phyloP scores from a whole-genome alignment of 2,113 vertebrate species.

The Myiozetetes cayanensis region DNA sequence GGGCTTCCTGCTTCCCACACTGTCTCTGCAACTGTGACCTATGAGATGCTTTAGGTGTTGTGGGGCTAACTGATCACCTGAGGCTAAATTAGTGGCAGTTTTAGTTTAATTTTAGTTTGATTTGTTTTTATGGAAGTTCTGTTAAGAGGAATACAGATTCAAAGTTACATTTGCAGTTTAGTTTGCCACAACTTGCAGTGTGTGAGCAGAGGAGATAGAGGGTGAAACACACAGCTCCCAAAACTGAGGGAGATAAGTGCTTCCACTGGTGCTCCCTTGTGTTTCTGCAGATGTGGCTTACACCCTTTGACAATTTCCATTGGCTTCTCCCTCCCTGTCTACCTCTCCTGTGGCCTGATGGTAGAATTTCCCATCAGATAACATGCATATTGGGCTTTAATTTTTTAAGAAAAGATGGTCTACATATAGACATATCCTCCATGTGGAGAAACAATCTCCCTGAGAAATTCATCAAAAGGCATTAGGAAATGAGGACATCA shows the following conservation, averaged over 20 bases:
- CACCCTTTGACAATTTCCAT: not conserved
- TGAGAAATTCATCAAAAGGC: slow-evolving; percentile 5
- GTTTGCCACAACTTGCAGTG: not conserved
- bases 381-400: not conserved
- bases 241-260: not conserved
- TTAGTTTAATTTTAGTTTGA: not conserved
- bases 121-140: not conserved
- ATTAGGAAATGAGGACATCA: not conserved
- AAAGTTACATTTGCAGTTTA: not conserved
- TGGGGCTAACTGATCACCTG: not conserved
- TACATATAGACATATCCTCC: not conserved
- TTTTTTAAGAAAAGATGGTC: not conserved
- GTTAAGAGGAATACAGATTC: not conserved
- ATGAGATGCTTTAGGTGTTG: not conserved
- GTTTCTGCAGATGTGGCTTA: not conserved
- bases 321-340: not conserved
- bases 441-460: not conserved
- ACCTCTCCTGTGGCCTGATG: not conserved
- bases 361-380: not conserved
- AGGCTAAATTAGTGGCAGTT: not conserved
- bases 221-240: not conserved
- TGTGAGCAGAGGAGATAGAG: not conserved
- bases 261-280: not conserved
- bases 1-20: not conserved
- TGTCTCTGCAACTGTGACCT: not conserved